A percentile compares a stretch with the other conserved stretches of the same genome.
phyloP scores from a whole-genome alignment of 2,888 invertebrate genomes.

The Euproctis similis region DNA sequence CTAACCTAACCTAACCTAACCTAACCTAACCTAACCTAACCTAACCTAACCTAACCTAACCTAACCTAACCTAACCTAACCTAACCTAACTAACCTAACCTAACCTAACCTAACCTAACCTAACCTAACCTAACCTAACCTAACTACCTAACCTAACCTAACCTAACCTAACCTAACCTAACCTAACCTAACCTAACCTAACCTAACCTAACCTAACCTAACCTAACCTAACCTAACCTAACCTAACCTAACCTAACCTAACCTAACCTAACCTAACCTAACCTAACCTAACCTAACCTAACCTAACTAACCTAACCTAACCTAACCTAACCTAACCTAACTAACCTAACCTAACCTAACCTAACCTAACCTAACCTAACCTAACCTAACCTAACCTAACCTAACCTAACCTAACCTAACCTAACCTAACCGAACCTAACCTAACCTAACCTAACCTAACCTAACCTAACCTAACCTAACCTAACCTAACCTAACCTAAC shows the following conservation, averaged over 20 bases:
- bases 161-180: conserved; percentile 3
- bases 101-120: conserved; percentile 3
- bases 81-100: conserved; percentile 4
- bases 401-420: conserved; percentile 3
- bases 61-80: neutral
- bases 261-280: conserved; percentile 3
- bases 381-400: conserved; percentile 3
- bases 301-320: conserved; percentile 3
- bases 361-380: conserved; percentile 3
- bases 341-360: conserved; percentile 3
- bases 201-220: conserved; percentile 3
- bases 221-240: conserved; percentile 3
- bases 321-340: conserved; percentile 3
- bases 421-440: too few species aligned
- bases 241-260: conserved; percentile 3
- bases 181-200: conserved; percentile 3
- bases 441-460: conserved; percentile 3
- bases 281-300: conserved; percentile 3
- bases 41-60: neutral
- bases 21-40: neutral
- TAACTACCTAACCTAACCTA: conserved; percentile 3
- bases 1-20: neutral
- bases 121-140: conserved; percentile 3
- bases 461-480: conserved; percentile 3
- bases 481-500: conserved; percentile 3